Evolutionary conservation across 2,113 vertebrate genomes (phyloP).

Genomic region (Xiphophorus maculatus): DNA sequence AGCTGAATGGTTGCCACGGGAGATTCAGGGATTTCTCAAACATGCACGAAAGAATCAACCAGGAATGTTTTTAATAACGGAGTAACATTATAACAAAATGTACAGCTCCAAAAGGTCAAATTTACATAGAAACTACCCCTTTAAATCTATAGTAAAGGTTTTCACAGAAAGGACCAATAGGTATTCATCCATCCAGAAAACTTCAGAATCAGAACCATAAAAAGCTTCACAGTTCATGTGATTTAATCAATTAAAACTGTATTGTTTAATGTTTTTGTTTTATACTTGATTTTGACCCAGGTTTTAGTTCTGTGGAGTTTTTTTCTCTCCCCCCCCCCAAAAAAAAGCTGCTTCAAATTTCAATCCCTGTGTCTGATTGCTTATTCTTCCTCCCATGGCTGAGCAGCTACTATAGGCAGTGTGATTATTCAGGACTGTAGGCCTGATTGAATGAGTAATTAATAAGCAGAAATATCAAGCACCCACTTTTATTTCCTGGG

Average conservation of each 20-base stretch:
- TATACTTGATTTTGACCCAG: not conserved
- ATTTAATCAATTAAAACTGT: not conserved
- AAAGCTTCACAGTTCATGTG: not conserved
- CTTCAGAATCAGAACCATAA: not conserved
- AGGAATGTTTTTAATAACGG: too few species aligned
- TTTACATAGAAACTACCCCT: too few species aligned
- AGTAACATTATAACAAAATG: too few species aligned
- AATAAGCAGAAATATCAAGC: constrained; percentile 30
- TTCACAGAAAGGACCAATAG: too few species aligned
- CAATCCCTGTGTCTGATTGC: constrained; percentile 26
- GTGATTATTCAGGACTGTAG: constrained; percentile 26
- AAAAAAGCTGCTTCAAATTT: not conserved
- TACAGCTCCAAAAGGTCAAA: too few species aligned
- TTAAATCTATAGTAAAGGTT: too few species aligned
- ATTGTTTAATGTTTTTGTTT: not conserved
- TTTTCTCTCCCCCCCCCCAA: too few species aligned
- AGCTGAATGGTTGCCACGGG: too few species aligned
- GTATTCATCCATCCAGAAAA: too few species aligned
- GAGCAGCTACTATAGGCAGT: constrained; percentile 1
- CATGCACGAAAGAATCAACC: too few species aligned
- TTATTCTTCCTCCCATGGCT: constrained; percentile 26
- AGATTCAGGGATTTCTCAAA: too few species aligned
- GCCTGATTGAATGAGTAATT: constrained; percentile 38
- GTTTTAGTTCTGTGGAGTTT: not conserved
- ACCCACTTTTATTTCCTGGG: constrained; percentile 13